Evolutionary conservation across 2,113 vertebrate genomes (phyloP).

Genomic region (Nyctibius bracteatus): DNA sequence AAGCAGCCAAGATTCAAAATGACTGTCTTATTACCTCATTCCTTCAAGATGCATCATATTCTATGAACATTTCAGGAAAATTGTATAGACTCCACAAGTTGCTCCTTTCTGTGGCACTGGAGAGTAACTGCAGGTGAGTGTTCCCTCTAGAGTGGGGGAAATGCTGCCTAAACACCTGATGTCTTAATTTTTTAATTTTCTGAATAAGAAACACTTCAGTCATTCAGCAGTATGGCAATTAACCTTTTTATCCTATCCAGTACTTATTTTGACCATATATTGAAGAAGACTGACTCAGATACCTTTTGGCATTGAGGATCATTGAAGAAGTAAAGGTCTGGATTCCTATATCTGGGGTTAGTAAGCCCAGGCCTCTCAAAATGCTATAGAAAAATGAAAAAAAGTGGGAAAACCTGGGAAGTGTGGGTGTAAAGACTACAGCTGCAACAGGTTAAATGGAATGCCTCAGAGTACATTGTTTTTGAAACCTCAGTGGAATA

Average conservation of each 20-base stretch:
- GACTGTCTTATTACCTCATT: not conserved
- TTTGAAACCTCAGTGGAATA: not conserved
- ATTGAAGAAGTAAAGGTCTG: not conserved
- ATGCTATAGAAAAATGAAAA: not conserved
- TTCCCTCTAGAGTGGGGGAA: not conserved
- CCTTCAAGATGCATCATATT: not conserved
- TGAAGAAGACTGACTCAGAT: not conserved
- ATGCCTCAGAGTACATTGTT: rapidly evolving
- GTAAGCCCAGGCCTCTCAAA: not conserved
- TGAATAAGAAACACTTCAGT: not conserved
- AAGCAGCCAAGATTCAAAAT: not conserved
- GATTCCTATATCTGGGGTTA: not conserved
- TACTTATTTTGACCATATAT: not conserved
- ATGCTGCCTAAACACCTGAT: not conserved
- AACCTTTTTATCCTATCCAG: not conserved
- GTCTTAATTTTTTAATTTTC: not conserved
- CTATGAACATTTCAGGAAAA: not conserved
- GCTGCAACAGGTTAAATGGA: not conserved
- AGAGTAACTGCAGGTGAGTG: not conserved
- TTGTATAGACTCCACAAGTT: not conserved
- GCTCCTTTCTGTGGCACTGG: not conserved
- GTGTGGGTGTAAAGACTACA: not conserved
- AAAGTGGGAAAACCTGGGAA: not conserved
- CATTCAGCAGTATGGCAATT: not conserved
- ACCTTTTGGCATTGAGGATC: not conserved